These are phyloP conservation scores for Drosophila carrolli DNA, from an alignment of 1,140 invertebrate species.

Conservation along the genomic window DNA sequence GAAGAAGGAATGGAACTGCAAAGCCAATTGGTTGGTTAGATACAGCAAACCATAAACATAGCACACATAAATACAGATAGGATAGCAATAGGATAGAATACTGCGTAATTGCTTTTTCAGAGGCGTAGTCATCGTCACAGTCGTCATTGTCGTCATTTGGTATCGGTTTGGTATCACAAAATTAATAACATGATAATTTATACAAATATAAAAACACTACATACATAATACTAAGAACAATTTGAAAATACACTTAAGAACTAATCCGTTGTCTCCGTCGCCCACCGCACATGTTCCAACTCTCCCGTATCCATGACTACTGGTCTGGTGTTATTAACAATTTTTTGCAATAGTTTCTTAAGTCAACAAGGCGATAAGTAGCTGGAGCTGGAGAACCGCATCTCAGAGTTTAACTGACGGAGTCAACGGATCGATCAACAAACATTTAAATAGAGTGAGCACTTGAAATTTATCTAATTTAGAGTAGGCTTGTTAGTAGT, in stretches of 20 bases:
- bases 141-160: constrained; percentile 9
- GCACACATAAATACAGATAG: constrained; percentile 46
- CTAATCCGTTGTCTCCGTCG: constrained; percentile 19
- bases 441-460: constrained; percentile 50
- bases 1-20: constrained; percentile 30
- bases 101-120: constrained; percentile 55
- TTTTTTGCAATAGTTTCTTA: background rate
- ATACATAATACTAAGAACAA: constrained; percentile 62
- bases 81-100: constrained; percentile 44
- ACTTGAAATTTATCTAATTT: constrained; percentile 48
- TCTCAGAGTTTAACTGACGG: constrained; percentile 1
- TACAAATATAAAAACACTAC: constrained; percentile 62
- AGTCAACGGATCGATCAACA: constrained; percentile 37
- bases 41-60: constrained; percentile 66
- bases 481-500: constrained; percentile 65
- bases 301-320: background rate
- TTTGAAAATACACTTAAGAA: constrained; percentile 55
- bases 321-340: constrained; percentile 24
- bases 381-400: constrained; percentile 1
- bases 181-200: constrained; percentile 62
- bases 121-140: constrained; percentile 27
- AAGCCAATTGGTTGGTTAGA: constrained; percentile 33
- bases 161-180: constrained; percentile 51
- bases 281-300: background rate
- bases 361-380: background rate